phyloP scores from a whole-genome alignment of 2,113 vertebrate genomes.

The Macquaria ambigua region DNA sequence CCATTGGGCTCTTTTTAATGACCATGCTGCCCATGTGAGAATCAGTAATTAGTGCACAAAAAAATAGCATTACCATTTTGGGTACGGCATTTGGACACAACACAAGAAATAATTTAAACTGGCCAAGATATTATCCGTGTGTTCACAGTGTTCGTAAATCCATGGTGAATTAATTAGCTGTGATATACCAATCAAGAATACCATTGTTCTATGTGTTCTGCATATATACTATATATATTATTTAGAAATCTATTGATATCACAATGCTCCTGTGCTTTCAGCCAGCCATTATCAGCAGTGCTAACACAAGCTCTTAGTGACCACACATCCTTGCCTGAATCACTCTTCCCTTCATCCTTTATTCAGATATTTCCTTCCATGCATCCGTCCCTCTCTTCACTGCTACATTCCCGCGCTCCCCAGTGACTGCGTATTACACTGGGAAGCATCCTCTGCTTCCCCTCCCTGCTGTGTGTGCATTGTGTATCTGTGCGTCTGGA shows the following conservation, averaged over 20 bases:
- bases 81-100: conserved; percentile 8
- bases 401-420: conserved; percentile 22
- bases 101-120: background rate
- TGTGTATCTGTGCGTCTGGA: conserved; percentile 14
- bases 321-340: conserved; percentile 36
- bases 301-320: conserved; percentile 36
- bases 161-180: conserved; percentile 44
- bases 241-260: conserved; percentile 15
- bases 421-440: conserved; percentile 35
- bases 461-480: conserved; percentile 20
- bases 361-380: conserved; percentile 58
- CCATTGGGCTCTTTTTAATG: conserved; percentile 48
- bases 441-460: conserved; percentile 25
- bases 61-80: conserved; percentile 12
- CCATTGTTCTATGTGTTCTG: background rate
- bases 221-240: background rate
- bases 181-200: background rate
- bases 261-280: conserved; percentile 8
- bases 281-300: conserved; percentile 22
- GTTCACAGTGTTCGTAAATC: conserved; percentile 18
- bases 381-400: conserved; percentile 31
- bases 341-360: conserved; percentile 54
- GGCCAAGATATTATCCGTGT: conserved; percentile 3
- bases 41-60: conserved; percentile 37
- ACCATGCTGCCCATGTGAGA: background rate